These are phyloP conservation scores for Diacarnus erythraeanus DNA, from an alignment of 37 sponge, comb jelly and placozoan genomes.

Conservation along the genomic window DNA sequence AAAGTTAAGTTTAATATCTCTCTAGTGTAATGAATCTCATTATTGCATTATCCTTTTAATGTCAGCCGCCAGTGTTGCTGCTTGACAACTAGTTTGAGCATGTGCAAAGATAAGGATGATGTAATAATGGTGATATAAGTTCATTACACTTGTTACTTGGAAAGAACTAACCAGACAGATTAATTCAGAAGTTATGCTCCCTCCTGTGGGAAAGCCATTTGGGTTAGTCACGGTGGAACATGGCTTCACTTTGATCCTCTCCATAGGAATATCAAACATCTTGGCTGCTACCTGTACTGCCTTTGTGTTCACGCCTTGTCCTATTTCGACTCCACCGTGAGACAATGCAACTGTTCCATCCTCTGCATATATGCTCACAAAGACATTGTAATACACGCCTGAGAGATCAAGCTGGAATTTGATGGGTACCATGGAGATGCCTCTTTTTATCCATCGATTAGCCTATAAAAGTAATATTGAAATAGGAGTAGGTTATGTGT, in stretches of 20 bases:
- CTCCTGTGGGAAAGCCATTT: slow-evolving; percentile 62
- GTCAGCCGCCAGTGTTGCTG: too few species aligned
- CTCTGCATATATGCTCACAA: slow-evolving; percentile 63
- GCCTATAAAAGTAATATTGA: slow-evolving; percentile 51
- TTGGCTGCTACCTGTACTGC: slow-evolving; percentile 77
- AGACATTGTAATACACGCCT: slow-evolving; percentile 28
- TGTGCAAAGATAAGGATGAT: too few species aligned
- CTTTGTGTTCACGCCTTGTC: slow-evolving; percentile 84
- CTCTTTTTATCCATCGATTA: slow-evolving; percentile 77
- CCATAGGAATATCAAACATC: slow-evolving; percentile 66
- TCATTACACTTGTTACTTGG: too few species aligned
- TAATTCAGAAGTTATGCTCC: slow-evolving; percentile 72
- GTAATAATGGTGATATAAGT: too few species aligned
- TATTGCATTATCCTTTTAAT: too few species aligned
- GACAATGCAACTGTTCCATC: slow-evolving; percentile 79
- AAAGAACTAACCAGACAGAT: slow-evolving; percentile 58
- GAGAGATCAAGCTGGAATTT: slow-evolving; percentile 46
- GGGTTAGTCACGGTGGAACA: slow-evolving; percentile 60
- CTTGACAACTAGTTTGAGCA: too few species aligned
- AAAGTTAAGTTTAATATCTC: too few species aligned
- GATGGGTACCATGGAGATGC: slow-evolving; percentile 49
- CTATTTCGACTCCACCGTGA: slow-evolving; percentile 79
- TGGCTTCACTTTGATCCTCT: slow-evolving; percentile 52
- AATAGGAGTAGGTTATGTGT: neutral
- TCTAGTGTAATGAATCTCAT: too few species aligned